Conservation (phyloP, 1,140 invertebrate species). For the Drosophila takahashii region DNA sequence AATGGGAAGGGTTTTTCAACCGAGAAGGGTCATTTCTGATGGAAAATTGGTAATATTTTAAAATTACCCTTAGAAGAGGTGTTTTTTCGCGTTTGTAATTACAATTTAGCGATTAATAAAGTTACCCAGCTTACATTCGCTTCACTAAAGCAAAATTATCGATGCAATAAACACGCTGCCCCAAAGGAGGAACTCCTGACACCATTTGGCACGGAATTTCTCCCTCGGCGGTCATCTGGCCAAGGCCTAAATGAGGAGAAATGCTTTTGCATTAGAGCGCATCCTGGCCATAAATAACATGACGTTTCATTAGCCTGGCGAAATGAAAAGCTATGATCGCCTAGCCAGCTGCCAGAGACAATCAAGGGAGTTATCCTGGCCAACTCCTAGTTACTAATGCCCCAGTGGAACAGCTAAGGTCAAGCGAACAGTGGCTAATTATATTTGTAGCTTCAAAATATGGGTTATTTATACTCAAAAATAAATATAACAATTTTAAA, state of each 20-base stretch:
- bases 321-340: slow-evolving; percentile 80
- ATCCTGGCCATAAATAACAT: slow-evolving; percentile 75
- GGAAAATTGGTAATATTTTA: too few species aligned
- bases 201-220: slow-evolving; percentile 13
- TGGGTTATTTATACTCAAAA: not conserved
- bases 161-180: not conserved
- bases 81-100: too few species aligned
- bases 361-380: slow-evolving; percentile 31
- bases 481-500: not conserved
- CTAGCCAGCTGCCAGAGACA: slow-evolving; percentile 44
- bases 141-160: not conserved
- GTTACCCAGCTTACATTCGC: not conserved
- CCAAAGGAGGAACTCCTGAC: not conserved
- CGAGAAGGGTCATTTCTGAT: not conserved
- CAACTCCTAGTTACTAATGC: slow-evolving; percentile 30
- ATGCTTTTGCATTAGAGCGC: slow-evolving; percentile 76
- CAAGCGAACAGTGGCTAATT: not conserved
- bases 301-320: slow-evolving; percentile 73
- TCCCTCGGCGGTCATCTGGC: slow-evolving; percentile 15
- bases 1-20: not conserved
- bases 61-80: too few species aligned
- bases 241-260: slow-evolving; percentile 57
- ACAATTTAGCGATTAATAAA: not conserved
- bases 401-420: slow-evolving; percentile 12
- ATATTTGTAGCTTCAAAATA: too few species aligned